These are phyloP conservation scores for Rhimphoctona megacephalus DNA, from an alignment of 2,888 invertebrate species.

Conservation along the genomic window DNA sequence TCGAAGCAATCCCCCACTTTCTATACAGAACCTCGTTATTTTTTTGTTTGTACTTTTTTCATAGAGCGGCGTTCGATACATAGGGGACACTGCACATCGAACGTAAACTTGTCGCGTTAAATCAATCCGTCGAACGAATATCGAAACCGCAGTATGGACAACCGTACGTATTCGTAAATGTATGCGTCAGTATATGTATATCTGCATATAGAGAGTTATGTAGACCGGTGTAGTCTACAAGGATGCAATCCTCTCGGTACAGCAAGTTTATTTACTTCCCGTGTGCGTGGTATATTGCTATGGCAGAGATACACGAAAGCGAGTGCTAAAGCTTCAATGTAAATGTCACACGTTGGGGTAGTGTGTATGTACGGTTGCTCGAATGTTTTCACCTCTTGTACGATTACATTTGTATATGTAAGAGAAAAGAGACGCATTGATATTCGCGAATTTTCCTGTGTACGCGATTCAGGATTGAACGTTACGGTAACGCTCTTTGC, in stretches of 20 bases:
- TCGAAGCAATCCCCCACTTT: background rate
- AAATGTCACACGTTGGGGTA: constrained; percentile 11
- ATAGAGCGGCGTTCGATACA: constrained; percentile 25
- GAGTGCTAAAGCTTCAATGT: constrained; percentile 36
- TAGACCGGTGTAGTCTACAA: constrained; percentile 28
- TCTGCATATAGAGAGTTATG: constrained; percentile 1
- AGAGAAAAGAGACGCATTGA: constrained; percentile 4
- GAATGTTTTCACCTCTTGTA: constrained; percentile 6
- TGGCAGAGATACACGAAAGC: background rate
- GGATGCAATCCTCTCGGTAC: constrained; percentile 53
- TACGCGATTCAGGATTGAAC: background rate
- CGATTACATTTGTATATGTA: background rate
- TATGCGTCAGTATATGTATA: constrained; percentile 14
- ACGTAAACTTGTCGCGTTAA: constrained; percentile 64
- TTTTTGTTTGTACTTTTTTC: constrained; percentile 2
- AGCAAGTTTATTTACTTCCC: constrained; percentile 46
- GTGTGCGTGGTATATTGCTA: background rate
- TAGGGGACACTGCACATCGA: constrained; percentile 43
- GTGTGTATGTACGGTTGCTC: background rate
- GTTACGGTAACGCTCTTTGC: background rate
- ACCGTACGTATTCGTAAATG: background rate
- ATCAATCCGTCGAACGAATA: constrained; percentile 62
- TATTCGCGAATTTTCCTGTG: constrained; percentile 3
- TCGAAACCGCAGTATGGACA: constrained; percentile 43
- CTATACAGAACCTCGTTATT: background rate